phyloP scores from a whole-genome alignment of 1,140 invertebrate species.

The Zaprionus nigranus region DNA sequence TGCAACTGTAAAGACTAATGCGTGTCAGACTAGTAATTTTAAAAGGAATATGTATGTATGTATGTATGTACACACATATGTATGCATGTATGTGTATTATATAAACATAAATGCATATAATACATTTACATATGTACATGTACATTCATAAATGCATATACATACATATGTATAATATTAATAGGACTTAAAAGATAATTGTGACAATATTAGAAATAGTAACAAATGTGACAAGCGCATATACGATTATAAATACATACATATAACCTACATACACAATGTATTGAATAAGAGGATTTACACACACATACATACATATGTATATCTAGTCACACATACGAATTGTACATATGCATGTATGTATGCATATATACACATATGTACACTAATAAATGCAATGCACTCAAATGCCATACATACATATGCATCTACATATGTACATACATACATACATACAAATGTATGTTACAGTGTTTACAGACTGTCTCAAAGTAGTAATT shows the following conservation, averaged over 20 bases:
- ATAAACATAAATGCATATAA: constrained; percentile 2
- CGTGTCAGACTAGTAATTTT: neutral
- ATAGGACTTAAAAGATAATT: constrained; percentile 9
- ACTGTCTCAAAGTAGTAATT: neutral
- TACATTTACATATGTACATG: neutral
- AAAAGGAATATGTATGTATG: neutral
- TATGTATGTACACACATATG: neutral
- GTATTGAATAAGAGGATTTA: too few relatives aligned
- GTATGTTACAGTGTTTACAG: neutral
- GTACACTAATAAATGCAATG: too few relatives aligned
- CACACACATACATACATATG: constrained; percentile 5
- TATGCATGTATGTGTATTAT: neutral
- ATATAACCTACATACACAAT: neutral
- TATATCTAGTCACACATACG: neutral
- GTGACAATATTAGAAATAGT: constrained; percentile 51
- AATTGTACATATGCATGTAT: too few relatives aligned
- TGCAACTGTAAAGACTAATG: constrained; percentile 25
- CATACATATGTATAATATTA: neutral
- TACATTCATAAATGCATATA: neutral
- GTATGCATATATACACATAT: too few relatives aligned
- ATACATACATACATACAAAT: too few relatives aligned
- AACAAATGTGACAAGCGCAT: constrained; percentile 39
- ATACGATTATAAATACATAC: neutral
- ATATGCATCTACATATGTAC: too few relatives aligned
- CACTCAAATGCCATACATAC: too few relatives aligned